Conservation (phyloP, 2,888 invertebrate species). For the Diplazon laetatorius region DNA sequence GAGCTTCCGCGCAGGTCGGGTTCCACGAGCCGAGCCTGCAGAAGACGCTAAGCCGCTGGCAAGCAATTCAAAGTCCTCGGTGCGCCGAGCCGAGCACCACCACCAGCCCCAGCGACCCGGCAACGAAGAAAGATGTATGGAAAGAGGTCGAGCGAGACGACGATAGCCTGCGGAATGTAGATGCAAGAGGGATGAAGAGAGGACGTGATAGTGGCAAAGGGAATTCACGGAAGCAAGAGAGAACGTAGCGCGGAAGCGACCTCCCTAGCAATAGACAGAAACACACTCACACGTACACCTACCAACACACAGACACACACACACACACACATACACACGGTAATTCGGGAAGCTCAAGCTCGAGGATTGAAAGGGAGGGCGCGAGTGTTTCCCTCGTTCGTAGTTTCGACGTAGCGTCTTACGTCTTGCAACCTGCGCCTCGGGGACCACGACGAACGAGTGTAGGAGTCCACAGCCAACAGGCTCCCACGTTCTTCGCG, state of each 20-base stretch:
- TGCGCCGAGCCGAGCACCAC: constrained; percentile 71
- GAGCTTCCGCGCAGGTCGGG: constrained; percentile 75
- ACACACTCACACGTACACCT: not conserved
- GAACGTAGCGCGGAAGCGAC: constrained; percentile 59
- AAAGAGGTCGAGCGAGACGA: constrained; percentile 42
- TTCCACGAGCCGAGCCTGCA: constrained; percentile 68
- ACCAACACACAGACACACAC: no score
- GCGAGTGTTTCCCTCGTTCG: constrained; percentile 65
- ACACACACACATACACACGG: constrained; percentile 13
- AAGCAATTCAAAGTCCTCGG: constrained; percentile 81
- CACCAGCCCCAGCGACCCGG: constrained; percentile 26
- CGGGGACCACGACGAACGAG: constrained; percentile 66
- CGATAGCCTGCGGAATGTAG: constrained; percentile 37
- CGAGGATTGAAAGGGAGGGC: constrained; percentile 49
- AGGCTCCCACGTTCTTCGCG: constrained; percentile 72
- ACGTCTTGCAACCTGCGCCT: constrained; percentile 77
- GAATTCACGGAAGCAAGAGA: constrained; percentile 59
- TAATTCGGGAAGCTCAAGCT: constrained; percentile 56
- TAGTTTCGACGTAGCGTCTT: constrained; percentile 74
- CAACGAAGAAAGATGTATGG: constrained; percentile 36
- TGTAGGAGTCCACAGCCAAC: constrained; percentile 77
- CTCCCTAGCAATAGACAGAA: constrained; percentile 44
- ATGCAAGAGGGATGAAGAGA: constrained; percentile 41
- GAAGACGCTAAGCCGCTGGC: constrained; percentile 81
- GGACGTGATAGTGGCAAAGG: constrained; percentile 57